Base-by-base conservation (phyloP, 2,113 vertebrate species). In the Muntiacus reevesi region DNA sequence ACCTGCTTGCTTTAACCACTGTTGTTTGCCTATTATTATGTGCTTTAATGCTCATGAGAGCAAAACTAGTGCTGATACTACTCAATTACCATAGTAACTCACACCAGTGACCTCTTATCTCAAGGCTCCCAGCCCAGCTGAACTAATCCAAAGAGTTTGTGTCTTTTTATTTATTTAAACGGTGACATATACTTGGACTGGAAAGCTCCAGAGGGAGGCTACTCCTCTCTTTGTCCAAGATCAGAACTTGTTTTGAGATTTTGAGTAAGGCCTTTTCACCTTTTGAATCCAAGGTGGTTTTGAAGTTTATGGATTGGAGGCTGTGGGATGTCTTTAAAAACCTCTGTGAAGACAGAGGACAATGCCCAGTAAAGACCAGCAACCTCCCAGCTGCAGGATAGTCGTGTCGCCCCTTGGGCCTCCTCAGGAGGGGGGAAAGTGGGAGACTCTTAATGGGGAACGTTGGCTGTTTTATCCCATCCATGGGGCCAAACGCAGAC, bases 11-110 rank as follows among this genome's bases (percentile, higher is more conserved):
- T 99, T 99, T 99, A 99, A 99, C 99, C 99, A 99, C 99, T 99
- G 99, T 99, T 99, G 99, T 99, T 99, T 99, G 99, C 99, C 99
- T 98, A 99, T 99, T 99, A 99, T 99, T 99, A 99, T 98, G 98
- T 98, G 98, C 98, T 99, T 99, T 99, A 99, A 98, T 98, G 99
- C 99, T 99, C 99, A 99, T 99, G 99, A 99, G 99, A 99, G 99
- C 99, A 99, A 99, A 99, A 99, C 99, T 99, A 99, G 99, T 99
- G 99, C 99, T 99, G 99, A 99, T 98, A 98, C 99, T 99, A 99
- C 99, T 99, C 99, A 99, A 99, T 99, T 99, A 99, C 99, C 99
- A 99, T 99, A 99, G 99, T 99, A 99, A 99, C 99, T 99, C 99
- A 99, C 99, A 99, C 99, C 99, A 99, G 97, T 99, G 98, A 99